A percentile compares a stretch with the other conserved stretches of the same genome.
Evolutionary conservation across 2,113 vertebrate species (phyloP).

Genomic region (Oreotrochilus melanogaster): DNA sequence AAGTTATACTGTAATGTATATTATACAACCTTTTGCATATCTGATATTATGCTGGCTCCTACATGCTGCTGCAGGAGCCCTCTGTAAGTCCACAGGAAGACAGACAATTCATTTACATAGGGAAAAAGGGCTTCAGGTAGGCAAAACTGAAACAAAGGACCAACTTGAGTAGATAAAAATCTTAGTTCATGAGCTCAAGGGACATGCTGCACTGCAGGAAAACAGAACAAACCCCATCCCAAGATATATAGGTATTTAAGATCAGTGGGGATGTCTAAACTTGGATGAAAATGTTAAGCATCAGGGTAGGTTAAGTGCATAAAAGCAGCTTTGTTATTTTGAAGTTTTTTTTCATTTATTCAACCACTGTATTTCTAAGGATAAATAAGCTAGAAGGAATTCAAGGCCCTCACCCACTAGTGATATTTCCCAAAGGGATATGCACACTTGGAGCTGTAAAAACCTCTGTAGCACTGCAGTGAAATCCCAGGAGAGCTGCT

Average conservation of each 20-base stretch:
- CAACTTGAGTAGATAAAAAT: background rate
- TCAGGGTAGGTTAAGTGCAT: background rate
- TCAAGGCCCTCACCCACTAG: background rate
- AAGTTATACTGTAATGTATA: background rate
- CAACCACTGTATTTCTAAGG: background rate
- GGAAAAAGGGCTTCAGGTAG: background rate
- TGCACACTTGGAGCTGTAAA: background rate
- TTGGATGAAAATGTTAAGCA: background rate
- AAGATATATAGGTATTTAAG: background rate
- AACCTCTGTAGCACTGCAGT: background rate
- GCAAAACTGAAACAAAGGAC: constrained; percentile 24
- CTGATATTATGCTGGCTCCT: background rate
- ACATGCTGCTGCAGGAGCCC: background rate
- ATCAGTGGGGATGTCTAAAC: background rate
- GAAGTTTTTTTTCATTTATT: background rate
- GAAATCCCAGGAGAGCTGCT: background rate
- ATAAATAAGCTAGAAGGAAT: background rate
- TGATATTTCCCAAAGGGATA: background rate
- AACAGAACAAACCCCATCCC: background rate
- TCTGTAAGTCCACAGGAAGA: background rate
- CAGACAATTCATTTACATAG: background rate
- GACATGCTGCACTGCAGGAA: background rate
- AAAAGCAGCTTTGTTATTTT: background rate
- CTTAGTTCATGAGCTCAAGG: background rate
- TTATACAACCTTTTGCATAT: background rate